Conservation (phyloP, 2,797 vertebrate species). For the Neomorphus geoffroyi region DNA sequence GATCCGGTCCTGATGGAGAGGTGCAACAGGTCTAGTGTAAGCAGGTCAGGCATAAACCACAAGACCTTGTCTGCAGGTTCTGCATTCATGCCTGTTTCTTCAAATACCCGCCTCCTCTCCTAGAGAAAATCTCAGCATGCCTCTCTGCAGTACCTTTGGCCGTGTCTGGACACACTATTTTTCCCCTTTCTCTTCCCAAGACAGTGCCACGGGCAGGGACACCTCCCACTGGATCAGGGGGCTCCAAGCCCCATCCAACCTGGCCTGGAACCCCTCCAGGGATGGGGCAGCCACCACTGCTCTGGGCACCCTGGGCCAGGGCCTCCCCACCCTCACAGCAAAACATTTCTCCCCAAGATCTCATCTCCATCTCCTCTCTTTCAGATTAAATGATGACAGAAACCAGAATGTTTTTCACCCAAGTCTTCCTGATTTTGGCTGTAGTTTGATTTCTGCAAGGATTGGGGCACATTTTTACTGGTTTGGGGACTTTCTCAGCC, state of each 20-base stretch:
- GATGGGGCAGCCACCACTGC: too few species aligned
- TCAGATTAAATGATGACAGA: neutral
- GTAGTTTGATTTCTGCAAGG: neutral
- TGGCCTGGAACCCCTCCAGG: too few species aligned
- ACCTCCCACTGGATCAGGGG: too few species aligned
- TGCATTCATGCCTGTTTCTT: neutral
- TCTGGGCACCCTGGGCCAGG: too few species aligned
- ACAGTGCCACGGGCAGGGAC: neutral
- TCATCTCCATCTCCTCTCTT: too few species aligned
- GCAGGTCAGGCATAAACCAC: neutral
- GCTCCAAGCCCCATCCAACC: too few species aligned
- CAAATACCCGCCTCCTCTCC: rapidly evolving
- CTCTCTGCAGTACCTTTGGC: neutral
- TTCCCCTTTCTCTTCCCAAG: neutral
- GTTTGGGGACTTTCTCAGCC: neutral
- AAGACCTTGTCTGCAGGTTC: neutral
- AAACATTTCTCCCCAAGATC: too few species aligned
- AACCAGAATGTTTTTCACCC: neutral
- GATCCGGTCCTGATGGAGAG: neutral
- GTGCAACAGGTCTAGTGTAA: neutral
- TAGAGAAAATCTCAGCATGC: neutral
- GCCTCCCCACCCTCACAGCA: too few species aligned
- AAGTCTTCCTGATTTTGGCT: neutral
- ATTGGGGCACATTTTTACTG: neutral
- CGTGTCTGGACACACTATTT: rapidly evolving